phyloP scores from a whole-genome alignment of 2,797 vertebrate genomes.

The Acanthurus leucopareius region DNA sequence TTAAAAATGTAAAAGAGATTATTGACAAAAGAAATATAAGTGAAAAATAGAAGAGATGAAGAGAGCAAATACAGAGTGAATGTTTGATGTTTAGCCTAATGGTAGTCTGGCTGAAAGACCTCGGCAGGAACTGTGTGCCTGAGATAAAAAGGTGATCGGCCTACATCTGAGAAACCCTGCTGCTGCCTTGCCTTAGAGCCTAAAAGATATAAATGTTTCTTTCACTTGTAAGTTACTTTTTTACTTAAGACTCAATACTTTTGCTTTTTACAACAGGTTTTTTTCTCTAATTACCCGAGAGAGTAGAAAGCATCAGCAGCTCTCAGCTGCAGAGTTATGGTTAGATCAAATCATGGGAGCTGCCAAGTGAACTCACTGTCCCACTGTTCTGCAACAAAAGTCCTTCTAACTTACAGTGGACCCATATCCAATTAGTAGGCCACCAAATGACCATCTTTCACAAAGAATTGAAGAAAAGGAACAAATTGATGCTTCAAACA shows the following conservation, averaged over 20 bases:
- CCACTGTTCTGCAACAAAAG: background rate
- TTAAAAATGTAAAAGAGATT: background rate
- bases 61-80: background rate
- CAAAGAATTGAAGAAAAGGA: too few species aligned
- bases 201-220: slow-evolving; percentile 1
- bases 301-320: background rate
- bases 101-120: slow-evolving; percentile 15
- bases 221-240: background rate
- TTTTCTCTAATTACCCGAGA: background rate
- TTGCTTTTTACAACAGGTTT: too few species aligned
- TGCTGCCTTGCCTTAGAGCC: background rate
- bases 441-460: too few species aligned
- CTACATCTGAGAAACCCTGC: background rate
- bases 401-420: too few species aligned
- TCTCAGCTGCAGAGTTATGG: background rate
- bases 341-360: background rate
- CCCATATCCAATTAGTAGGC: too few species aligned
- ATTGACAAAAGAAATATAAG: background rate
- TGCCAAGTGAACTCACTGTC: background rate
- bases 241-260: background rate
- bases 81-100: slow-evolving; percentile 1
- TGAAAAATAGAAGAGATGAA: background rate
- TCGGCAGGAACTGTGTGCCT: slow-evolving; percentile 3
- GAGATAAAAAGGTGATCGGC: too few species aligned
- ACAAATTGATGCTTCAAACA: too few species aligned